These are phyloP conservation scores for Pectinophora gossypiella DNA, from an alignment of 1,140 invertebrate genomes.

Conservation along the genomic window DNA sequence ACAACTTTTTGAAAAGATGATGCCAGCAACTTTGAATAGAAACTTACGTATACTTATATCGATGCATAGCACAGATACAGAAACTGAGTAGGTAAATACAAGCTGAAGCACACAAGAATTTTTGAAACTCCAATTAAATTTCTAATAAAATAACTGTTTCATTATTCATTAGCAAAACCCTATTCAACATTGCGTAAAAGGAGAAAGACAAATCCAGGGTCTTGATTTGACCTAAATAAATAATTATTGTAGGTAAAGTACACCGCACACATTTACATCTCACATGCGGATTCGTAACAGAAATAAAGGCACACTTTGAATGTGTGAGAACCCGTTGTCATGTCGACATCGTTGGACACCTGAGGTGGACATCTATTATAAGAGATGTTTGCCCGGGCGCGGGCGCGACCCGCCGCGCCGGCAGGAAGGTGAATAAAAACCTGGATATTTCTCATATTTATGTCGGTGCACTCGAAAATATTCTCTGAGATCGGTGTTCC, in stretches of 20 bases:
- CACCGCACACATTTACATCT: neutral
- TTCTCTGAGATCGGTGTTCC: constrained; percentile 49
- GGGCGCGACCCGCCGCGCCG: constrained; percentile 23
- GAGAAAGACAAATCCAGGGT: no score
- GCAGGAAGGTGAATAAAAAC: constrained; percentile 59
- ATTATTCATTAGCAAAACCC: no score
- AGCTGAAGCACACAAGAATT: no score
- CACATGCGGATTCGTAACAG: constrained; percentile 1
- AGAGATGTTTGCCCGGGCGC: constrained; percentile 37
- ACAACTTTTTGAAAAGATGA: constrained; percentile 44
- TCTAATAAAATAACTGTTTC: no score
- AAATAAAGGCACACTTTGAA: constrained; percentile 24
- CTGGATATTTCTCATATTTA: constrained; percentile 71
- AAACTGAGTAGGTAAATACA: no score
- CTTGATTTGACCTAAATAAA: constrained; percentile 4
- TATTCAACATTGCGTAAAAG: no score
- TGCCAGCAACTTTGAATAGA: no score
- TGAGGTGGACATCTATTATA: constrained; percentile 54
- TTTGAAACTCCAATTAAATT: no score
- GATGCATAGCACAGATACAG: no score
- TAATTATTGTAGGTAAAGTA: neutral
- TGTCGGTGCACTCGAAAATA: constrained; percentile 68
- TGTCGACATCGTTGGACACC: constrained; percentile 42
- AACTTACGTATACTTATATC: no score
- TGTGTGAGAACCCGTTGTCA: constrained; percentile 26